These are phyloP conservation scores for Rutpela maculata DNA, from an alignment of 2,888 invertebrate species.

Conservation along the genomic window DNA sequence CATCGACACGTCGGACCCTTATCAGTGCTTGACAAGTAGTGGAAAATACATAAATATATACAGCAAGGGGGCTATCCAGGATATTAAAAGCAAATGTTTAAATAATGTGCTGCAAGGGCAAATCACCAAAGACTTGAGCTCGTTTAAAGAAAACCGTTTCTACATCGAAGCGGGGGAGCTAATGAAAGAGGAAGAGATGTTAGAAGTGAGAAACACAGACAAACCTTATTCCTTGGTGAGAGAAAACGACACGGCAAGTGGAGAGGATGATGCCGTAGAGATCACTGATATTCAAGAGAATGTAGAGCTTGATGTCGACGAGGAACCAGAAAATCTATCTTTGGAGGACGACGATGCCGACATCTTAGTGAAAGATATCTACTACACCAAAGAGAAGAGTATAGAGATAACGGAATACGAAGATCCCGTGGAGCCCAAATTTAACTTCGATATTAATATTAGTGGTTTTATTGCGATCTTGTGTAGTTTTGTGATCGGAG, in stretches of 20 bases:
- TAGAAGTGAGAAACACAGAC: conserved; percentile 21
- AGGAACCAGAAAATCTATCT: conserved; percentile 11
- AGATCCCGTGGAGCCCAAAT: not conserved
- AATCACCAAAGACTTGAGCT: conserved; percentile 17
- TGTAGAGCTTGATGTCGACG: conserved; percentile 36
- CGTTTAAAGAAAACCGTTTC: conserved; percentile 30
- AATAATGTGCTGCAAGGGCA: conserved; percentile 10
- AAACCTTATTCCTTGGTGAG: conserved; percentile 44
- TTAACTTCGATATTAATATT: conserved; percentile 24
- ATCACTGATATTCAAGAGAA: conserved; percentile 19
- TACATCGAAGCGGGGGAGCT: conserved; percentile 9
- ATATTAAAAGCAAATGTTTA: conserved; percentile 36
- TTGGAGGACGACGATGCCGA: conserved; percentile 28
- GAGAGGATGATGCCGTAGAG: not conserved
- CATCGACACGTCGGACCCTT: conserved; percentile 58
- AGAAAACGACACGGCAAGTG: conserved; percentile 26
- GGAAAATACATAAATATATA: conserved; percentile 60
- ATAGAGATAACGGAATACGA: conserved; percentile 11
- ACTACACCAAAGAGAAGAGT: not conserved
- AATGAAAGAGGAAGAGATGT: conserved; percentile 5
- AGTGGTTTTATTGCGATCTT: conserved; percentile 37
- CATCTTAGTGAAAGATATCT: conserved; percentile 8
- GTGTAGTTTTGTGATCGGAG: conserved; percentile 49
- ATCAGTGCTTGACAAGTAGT: conserved; percentile 57
- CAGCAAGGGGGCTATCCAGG: conserved; percentile 46